Conservation (phyloP, 1,140 invertebrate species). For the Drosophila aff. region DNA sequence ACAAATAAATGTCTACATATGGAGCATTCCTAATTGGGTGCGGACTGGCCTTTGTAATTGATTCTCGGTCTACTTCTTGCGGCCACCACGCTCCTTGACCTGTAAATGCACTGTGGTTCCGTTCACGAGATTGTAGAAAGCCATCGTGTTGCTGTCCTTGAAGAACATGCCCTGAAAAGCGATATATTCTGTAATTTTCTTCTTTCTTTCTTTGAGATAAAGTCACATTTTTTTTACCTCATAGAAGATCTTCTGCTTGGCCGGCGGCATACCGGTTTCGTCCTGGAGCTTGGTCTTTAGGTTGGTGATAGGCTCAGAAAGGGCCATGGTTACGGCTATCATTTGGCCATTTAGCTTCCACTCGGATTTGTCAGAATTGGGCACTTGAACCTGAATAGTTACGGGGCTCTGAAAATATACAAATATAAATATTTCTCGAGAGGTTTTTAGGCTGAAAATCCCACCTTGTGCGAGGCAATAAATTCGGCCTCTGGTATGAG, state of each 20-base stretch:
- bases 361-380: constrained; percentile 95
- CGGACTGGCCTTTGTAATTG: constrained; percentile 1
- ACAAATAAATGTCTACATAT: constrained; percentile 63
- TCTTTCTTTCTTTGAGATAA: neutral
- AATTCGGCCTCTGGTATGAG: constrained; percentile 93
- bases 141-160: constrained; percentile 97
- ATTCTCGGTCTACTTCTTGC: constrained; percentile 94
- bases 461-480: constrained; percentile 85
- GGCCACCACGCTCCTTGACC: constrained; percentile 98
- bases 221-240: constrained; percentile 52
- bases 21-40: constrained; percentile 13
- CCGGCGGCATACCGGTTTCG: constrained; percentile 95
- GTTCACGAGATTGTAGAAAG: constrained; percentile 97
- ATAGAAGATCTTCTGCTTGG: constrained; percentile 94
- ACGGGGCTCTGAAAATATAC: constrained; percentile 87
- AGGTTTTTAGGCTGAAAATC: neutral
- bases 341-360: constrained; percentile 98
- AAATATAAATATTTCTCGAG: constrained; percentile 12
- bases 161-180: constrained; percentile 96
- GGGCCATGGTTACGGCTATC: constrained; percentile 91
- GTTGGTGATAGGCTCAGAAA: constrained; percentile 92
- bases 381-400: constrained; percentile 92
- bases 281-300: constrained; percentile 97
- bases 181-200: constrained; percentile 23
- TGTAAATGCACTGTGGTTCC: constrained; percentile 94